Evolutionary conservation across 2,888 invertebrate species (phyloP), one percentile per base, ranked within the genome.

Genomic region (Hecatera dysodea): DNA sequence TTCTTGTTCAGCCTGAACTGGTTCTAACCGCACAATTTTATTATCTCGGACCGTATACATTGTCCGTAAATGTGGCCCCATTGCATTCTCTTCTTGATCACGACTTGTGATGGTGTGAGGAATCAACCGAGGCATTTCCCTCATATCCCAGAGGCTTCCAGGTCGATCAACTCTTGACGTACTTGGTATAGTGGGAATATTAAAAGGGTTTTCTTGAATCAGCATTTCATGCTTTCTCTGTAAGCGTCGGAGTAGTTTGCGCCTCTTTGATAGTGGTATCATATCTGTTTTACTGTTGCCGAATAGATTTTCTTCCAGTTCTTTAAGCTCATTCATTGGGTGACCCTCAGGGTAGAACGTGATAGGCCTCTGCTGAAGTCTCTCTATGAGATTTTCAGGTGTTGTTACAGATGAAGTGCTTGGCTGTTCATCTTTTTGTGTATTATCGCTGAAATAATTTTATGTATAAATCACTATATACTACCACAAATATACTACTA

Each of bases 241-340:
- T 57, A 96, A 90, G 24, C 95, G 93, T 73, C 96, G 82, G 15
- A 96, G 88, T 57, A 95, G 90, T 84, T 96, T 96, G n/a, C 95
- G 87, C 36, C 95, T 84, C 82, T 96, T 96, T 4, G 91, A 92
- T 1, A 95, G 86, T 12, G 95, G 91, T 52, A 94, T 86, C n/a
- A 93, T 89, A 19, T 94, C 92, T 56, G 89, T 86, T 75, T 91
- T 90, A n/a, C 96, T 86, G 80, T 96, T 94, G 1, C 93, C 92
- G 84, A 96, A 96, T 61, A 96, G 77, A 55, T 94, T 91, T 60
- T 94, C 85, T 85, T 96, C 96, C 24, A 97, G 84, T 62, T 95
- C 90, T 81, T 95, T 94, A 6, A 97, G 85, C 53, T 94, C 89
- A 84, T 97, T 94, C 89, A 97, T 96, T 19, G 97, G 97, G 81